Conservation (phyloP, 2,113 vertebrate genomes). For the Indicator indicator region DNA sequence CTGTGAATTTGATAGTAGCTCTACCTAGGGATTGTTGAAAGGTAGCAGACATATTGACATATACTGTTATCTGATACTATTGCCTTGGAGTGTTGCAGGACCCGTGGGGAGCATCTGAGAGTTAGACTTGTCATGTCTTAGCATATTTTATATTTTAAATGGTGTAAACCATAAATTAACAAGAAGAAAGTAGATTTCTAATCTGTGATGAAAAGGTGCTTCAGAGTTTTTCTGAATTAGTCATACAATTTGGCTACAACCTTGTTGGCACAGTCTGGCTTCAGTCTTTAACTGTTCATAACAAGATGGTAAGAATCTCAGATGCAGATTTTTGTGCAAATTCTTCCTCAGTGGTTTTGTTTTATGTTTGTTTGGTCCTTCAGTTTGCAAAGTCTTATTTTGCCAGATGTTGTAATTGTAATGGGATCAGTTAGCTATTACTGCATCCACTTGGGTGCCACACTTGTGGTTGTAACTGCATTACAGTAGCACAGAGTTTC, state of each 20-base stretch:
- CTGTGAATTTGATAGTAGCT: not conserved
- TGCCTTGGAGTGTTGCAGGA: not conserved
- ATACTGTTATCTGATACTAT: not conserved
- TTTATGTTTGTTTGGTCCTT: not conserved
- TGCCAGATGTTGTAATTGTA: not conserved
- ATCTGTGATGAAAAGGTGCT: not conserved
- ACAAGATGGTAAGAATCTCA: not conserved
- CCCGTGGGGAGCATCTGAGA: not conserved
- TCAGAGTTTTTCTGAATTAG: not conserved
- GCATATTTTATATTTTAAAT: not conserved
- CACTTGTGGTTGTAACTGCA: not conserved
- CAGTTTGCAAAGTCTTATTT: not conserved
- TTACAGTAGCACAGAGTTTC: not conserved
- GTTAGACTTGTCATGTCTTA: not conserved
- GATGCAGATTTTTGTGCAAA: not conserved
- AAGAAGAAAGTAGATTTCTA: not conserved
- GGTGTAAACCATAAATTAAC: not conserved
- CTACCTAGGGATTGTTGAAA: not conserved
- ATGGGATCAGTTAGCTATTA: not conserved
- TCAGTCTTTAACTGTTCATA: not conserved
- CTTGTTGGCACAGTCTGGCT: not conserved
- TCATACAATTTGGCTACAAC: not conserved
- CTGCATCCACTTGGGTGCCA: not conserved
- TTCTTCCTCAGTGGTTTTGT: not conserved
- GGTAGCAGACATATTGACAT: not conserved